Conservation (phyloP, 92 coral and sea anemone species). For the Zoanthus sociatus region DNA sequence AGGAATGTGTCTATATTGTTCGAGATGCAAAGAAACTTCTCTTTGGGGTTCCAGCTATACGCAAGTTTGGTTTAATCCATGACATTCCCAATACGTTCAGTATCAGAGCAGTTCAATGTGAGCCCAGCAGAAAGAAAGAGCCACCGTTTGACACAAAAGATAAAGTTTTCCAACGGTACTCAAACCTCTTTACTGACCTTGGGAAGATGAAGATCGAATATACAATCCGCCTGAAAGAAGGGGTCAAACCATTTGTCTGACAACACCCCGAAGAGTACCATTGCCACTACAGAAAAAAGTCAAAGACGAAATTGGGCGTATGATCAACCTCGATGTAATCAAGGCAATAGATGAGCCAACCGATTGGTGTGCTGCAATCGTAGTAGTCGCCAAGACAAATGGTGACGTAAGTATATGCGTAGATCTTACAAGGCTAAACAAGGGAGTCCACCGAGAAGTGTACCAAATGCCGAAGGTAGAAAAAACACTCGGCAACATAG, state of each 20-base stretch:
- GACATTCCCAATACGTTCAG: slow-evolving; percentile 30
- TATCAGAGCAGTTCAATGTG: slow-evolving; percentile 19
- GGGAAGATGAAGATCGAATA: slow-evolving; percentile 59
- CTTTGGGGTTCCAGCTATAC: slow-evolving; percentile 34
- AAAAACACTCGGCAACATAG: slow-evolving; percentile 65
- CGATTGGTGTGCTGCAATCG: too few relatives aligned
- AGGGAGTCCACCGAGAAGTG: slow-evolving; percentile 43
- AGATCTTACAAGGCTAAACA: slow-evolving; percentile 52
- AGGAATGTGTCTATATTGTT: slow-evolving; percentile 53
- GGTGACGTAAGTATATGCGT: too few relatives aligned
- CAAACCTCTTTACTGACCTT: slow-evolving; percentile 61
- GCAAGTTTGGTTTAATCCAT: slow-evolving; percentile 43
- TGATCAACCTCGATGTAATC: slow-evolving; percentile 47
- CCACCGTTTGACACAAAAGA: slow-evolving; percentile 40
- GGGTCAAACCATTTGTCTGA: slow-evolving; percentile 56
- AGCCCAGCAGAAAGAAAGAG: not conserved
- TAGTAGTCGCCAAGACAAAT: too few relatives aligned
- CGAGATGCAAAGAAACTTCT: slow-evolving; percentile 58
- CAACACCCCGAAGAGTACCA: slow-evolving; percentile 58
- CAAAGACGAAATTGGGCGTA: slow-evolving; percentile 48
- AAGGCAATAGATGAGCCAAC: slow-evolving; percentile 56
- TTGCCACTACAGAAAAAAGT: slow-evolving; percentile 50
- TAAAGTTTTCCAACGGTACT: slow-evolving; percentile 49
- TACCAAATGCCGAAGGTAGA: slow-evolving; percentile 63
- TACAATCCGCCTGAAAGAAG: slow-evolving; percentile 55